Evolutionary conservation across 2,113 vertebrate species (phyloP).

Genomic region (Periophthalmodon schlosseri): DNA sequence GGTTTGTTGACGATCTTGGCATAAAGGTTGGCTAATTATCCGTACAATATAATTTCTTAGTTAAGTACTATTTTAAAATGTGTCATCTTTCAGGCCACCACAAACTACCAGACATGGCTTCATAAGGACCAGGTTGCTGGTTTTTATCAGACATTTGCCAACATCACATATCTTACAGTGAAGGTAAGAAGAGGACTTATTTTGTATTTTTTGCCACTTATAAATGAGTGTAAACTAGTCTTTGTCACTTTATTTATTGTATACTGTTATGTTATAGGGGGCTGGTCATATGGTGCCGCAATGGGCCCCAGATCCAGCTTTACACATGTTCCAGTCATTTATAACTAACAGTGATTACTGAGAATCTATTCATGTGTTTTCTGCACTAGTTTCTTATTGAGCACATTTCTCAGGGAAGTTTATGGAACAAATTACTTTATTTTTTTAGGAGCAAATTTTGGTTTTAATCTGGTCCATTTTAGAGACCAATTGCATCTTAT

Average conservation of each 20-base stretch:
- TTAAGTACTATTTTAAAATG: neutral
- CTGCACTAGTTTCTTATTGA: conserved; percentile 16
- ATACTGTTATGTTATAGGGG: conserved; percentile 66
- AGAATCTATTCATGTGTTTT: conserved; percentile 13
- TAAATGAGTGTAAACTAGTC: neutral
- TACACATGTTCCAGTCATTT: conserved; percentile 79
- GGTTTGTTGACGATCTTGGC: conserved; percentile 78
- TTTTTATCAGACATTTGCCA: conserved; percentile 76
- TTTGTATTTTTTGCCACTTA: no score
- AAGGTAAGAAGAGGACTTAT: conserved; percentile 62
- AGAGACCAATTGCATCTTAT: neutral
- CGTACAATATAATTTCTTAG: neutral
- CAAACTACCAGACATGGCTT: conserved; percentile 67
- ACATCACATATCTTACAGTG: conserved; percentile 78
- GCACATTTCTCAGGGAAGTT: conserved; percentile 47
- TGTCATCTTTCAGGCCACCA: conserved; percentile 56
- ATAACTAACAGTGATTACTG: conserved; percentile 66
- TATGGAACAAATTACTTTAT: neutral
- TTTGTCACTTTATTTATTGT: neutral
- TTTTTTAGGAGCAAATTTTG: neutral
- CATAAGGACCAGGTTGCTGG: conserved; percentile 75
- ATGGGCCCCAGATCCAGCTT: conserved; percentile 78
- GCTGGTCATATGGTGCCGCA: conserved; percentile 84
- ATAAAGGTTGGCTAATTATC: conserved; percentile 52
- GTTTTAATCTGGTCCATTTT: neutral